Percentiles rank a stretch among this genome's conserved stretches.
Conservation (phyloP, 2,113 vertebrate genomes). For the Semnornis frantzii region DNA sequence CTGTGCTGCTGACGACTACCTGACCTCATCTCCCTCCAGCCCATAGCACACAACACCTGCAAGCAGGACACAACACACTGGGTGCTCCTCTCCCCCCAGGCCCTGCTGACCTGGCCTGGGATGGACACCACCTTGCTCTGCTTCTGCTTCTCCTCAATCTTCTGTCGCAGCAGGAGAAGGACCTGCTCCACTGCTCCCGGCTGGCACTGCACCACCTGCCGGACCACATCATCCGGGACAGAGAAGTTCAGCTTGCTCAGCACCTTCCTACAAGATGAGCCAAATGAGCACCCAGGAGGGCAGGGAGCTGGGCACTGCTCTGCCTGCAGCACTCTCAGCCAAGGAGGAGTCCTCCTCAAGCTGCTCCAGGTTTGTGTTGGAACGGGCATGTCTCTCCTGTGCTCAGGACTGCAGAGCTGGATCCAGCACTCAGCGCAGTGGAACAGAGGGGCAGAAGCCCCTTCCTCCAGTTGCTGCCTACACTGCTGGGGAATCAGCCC, state of each 20-base stretch:
- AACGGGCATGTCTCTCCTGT: too few relatives aligned
- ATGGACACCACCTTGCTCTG: not conserved
- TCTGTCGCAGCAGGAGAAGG: constrained; percentile 69
- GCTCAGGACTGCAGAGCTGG: too few relatives aligned
- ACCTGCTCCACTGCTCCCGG: constrained; percentile 74
- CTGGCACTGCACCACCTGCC: constrained; percentile 60
- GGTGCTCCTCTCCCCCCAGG: not conserved
- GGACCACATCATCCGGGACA: constrained; percentile 59
- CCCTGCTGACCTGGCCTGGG: constrained; percentile 53
- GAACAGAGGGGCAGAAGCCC: too few relatives aligned
- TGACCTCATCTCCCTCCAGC: not conserved
- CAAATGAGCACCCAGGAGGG: not conserved
- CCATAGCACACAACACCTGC: not conserved
- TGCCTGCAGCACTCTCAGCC: not conserved
- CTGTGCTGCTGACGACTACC: not conserved
- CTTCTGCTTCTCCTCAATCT: constrained; percentile 69
- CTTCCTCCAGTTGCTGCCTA: too few relatives aligned
- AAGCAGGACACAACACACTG: rapidly evolving
- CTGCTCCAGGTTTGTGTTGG: not conserved
- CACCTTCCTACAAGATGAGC: constrained; percentile 67
- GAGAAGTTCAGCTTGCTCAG: constrained; percentile 74
- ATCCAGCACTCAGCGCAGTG: too few relatives aligned
- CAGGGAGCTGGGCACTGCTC: too few relatives aligned
- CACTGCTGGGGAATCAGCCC: too few relatives aligned
- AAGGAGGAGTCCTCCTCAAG: not conserved